Evolutionary conservation across 37 sponge, comb jelly and placozoan species (phyloP), one percentile per base, ranked within the genome.

Genomic region (Beroe forskalii): DNA sequence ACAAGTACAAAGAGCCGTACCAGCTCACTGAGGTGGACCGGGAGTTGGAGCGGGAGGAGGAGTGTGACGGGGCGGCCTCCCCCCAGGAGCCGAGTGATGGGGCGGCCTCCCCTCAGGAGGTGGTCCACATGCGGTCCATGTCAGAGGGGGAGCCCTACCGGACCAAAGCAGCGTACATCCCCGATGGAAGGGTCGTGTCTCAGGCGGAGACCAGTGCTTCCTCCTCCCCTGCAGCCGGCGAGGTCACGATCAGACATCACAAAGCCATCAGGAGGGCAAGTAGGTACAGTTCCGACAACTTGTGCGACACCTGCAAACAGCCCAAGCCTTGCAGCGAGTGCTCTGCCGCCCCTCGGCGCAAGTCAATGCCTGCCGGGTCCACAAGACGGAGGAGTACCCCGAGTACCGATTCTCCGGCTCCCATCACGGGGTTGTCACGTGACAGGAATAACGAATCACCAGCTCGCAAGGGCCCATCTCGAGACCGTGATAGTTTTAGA

Each of bases 1-100:
- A 27, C 19, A 69, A 69, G 38, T 69, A 69, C 72, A 69, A 69
- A 36, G 72, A 69, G 19, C 72, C 72, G 19, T 69, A 69, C 32
- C 72, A 69, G 39, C 27, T 69, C 38, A 48, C 55, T 6, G 55
- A 48, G 12, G 55, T 48, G 12, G 55, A 48, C 12, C 55, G 12
- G 55, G 55, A 48, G 12, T 48, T 48, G 55, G 55, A 48, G 55
- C 55, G 55, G 12, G 55, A 48, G 55, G 55, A 48, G 55, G 55
- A 48, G 55, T 48, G 55, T 12, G 55, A 48, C 12, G 55, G 55
- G 55, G 55, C 55, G 6, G 12, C 55, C 55, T 48, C 55, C 55
- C 55, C 55, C 12, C 12, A 12, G 55, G 55, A 12, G 12, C 12
- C 12, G 12, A 12, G 12, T 6, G 55, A 48, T 6, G n/a, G n/a